phyloP scores from a whole-genome alignment of 2,888 invertebrate species.

The Pandemis cinnamomeana region DNA sequence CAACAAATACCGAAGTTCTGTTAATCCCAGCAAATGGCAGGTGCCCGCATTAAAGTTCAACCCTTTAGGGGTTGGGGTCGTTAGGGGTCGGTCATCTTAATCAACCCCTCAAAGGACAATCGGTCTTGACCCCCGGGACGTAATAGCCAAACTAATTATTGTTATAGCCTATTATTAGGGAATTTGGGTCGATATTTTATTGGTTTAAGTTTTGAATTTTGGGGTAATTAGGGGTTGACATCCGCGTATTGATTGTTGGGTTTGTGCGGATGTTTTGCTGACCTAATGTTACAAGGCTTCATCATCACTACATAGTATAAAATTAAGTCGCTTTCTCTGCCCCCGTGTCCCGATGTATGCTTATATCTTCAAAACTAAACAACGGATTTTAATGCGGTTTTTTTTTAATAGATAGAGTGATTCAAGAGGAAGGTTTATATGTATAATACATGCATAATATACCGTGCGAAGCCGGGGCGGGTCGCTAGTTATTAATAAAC shows the following conservation, averaged over 20 bases:
- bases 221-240: not conserved
- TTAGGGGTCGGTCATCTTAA: conserved; percentile 75
- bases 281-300: not conserved
- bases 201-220: conserved; percentile 29
- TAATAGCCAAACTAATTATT: conserved; percentile 42
- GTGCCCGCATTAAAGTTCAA: conserved; percentile 79
- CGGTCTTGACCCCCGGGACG: conserved; percentile 53
- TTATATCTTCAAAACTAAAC: too few species aligned
- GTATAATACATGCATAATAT: too few species aligned
- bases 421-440: too few species aligned
- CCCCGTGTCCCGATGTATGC: too few species aligned
- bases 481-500: too few species aligned
- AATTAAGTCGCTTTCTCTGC: too few species aligned
- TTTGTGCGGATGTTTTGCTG: not conserved
- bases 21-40: conserved; percentile 68
- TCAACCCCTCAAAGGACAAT: conserved; percentile 82
- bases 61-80: conserved; percentile 42
- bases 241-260: not conserved
- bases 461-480: too few species aligned
- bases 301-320: too few species aligned
- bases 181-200: conserved; percentile 41
- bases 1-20: conserved; percentile 66
- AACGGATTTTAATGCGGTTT: too few species aligned
- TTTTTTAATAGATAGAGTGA: too few species aligned
- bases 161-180: conserved; percentile 43